Evolutionary conservation across 1,140 invertebrate genomes (phyloP).

Genomic region (Xylocopa sonorina): DNA sequence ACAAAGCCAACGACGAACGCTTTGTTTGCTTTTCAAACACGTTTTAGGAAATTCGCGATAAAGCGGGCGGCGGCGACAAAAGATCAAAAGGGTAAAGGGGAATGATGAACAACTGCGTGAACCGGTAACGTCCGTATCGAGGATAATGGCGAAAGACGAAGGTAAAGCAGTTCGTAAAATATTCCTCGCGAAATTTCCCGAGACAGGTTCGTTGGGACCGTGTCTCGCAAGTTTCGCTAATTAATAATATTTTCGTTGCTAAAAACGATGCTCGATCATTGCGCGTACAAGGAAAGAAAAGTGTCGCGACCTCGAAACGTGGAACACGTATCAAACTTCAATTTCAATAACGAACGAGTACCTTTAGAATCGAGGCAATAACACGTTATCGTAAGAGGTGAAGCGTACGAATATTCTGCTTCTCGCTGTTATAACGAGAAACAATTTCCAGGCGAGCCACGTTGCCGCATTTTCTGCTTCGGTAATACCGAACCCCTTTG

Average conservation of each 20-base stretch:
- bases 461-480: background rate
- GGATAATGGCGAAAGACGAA: background rate
- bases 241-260: too few species aligned
- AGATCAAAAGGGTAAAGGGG: background rate
- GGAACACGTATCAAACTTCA: background rate
- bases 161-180: background rate
- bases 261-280: too few species aligned
- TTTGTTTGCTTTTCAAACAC: conserved; percentile 21
- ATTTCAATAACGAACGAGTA: background rate
- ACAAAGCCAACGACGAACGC: background rate
- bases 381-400: background rate
- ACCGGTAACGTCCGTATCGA: too few species aligned
- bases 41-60: conserved; percentile 11
- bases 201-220: too few species aligned
- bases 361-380: background rate
- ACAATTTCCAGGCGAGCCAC: background rate
- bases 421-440: background rate
- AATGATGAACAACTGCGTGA: background rate
- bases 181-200: too few species aligned
- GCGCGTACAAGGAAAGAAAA: too few species aligned
- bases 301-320: too few species aligned
- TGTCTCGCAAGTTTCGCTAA: too few species aligned
- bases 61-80: background rate
- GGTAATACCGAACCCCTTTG: background rate
- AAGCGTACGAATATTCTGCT: background rate